Percentiles rank a stretch among this genome's conserved stretches.
Evolutionary conservation across 2,888 invertebrate genomes (phyloP).

Genomic region (Noctua fimbriata): DNA sequence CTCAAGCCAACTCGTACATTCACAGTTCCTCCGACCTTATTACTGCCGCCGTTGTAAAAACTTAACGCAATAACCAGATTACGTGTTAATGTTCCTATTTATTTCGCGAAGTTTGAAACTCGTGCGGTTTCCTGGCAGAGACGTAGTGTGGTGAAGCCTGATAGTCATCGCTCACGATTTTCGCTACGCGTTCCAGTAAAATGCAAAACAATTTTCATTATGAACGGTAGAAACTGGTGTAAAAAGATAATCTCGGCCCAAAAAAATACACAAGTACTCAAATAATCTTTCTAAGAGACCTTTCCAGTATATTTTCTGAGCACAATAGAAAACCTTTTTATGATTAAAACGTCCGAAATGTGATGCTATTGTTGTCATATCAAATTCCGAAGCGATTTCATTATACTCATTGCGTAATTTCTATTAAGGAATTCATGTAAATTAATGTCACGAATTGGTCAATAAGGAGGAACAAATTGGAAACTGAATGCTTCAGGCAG

Average conservation of each 20-base stretch:
- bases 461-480: background rate
- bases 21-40: constrained; percentile 42
- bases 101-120: constrained; percentile 62
- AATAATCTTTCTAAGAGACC: constrained; percentile 31
- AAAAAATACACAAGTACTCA: constrained; percentile 34
- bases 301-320: constrained; percentile 17
- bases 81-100: constrained; percentile 63
- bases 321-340: constrained; percentile 46
- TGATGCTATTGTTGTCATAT: constrained; percentile 42
- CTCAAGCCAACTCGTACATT: constrained; percentile 32
- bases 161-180: constrained; percentile 64
- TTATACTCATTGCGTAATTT: constrained; percentile 46
- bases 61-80: constrained; percentile 58
- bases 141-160: constrained; percentile 45
- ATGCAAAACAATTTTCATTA: constrained; percentile 34
- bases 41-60: constrained; percentile 50
- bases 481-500: constrained; percentile 36
- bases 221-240: constrained; percentile 2
- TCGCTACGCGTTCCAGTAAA: constrained; percentile 34
- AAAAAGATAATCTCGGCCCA: constrained; percentile 20
- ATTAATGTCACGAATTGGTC: constrained; percentile 24
- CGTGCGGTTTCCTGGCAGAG: constrained; percentile 50
- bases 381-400: constrained; percentile 41
- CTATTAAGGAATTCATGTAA: constrained; percentile 22
- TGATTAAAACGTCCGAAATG: constrained; percentile 47